Conservation (phyloP, 2,888 invertebrate genomes). For the Meiosimyza platycephala region DNA sequence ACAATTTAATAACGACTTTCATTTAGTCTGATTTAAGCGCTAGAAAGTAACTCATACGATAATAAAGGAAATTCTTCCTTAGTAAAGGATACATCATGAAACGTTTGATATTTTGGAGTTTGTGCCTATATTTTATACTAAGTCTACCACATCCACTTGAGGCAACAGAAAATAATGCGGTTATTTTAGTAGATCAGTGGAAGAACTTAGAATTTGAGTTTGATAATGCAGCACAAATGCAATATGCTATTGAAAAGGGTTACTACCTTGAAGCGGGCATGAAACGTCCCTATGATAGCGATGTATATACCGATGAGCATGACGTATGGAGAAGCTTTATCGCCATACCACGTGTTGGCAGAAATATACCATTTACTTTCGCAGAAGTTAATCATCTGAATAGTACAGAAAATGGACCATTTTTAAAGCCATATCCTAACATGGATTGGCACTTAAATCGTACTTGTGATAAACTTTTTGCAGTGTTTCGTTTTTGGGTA, state of each 20-base stretch:
- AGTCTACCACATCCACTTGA: too few relatives aligned
- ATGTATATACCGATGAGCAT: slow-evolving; percentile 51
- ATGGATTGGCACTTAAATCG: slow-evolving; percentile 56
- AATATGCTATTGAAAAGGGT: slow-evolving; percentile 65
- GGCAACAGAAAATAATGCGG: slow-evolving; percentile 68
- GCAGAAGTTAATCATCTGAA: slow-evolving; percentile 53
- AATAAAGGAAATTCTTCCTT: too few relatives aligned
- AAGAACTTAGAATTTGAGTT: slow-evolving; percentile 2
- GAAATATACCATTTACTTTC: slow-evolving; percentile 54
- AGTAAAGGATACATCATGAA: too few relatives aligned
- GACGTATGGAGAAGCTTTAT: slow-evolving; percentile 46
- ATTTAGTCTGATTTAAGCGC: too few relatives aligned
- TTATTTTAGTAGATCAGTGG: slow-evolving; percentile 62
- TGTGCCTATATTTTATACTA: too few relatives aligned
- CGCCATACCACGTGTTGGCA: slow-evolving; percentile 52
- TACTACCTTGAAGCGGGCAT: slow-evolving; percentile 72
- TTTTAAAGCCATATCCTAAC: slow-evolving; percentile 51
- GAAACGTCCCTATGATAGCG: slow-evolving; percentile 69
- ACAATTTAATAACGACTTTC: too few relatives aligned
- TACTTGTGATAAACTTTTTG: slow-evolving; percentile 54
- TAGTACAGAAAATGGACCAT: slow-evolving; percentile 49
- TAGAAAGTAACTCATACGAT: too few relatives aligned
- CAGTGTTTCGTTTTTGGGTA: slow-evolving; percentile 51
- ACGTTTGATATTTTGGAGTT: too few relatives aligned
- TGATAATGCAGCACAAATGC: not conserved